These are phyloP conservation scores for Halisarca cf. caerulea DNA, from an alignment of 37 sponge, comb jelly and placozoan genomes.

Conservation along the genomic window DNA sequence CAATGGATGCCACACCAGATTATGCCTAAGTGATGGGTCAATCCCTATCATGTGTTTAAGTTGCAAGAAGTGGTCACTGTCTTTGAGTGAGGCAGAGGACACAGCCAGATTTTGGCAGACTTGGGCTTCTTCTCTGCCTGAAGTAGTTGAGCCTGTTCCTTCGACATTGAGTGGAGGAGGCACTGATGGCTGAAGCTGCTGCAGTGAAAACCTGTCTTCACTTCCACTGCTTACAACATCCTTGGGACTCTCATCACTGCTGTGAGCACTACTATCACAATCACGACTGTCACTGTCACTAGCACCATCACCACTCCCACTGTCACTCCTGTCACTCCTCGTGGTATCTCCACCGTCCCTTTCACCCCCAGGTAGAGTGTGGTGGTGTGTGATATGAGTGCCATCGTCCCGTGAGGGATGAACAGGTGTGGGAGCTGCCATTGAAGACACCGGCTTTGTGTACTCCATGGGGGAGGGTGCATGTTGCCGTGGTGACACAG, in stretches of 20 bases:
- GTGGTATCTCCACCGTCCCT: too few species aligned
- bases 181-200: neutral
- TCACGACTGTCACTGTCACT: neutral
- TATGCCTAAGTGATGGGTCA: conserved; percentile 46
- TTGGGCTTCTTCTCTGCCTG: too few species aligned
- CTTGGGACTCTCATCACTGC: too few species aligned
- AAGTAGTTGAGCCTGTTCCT: too few species aligned
- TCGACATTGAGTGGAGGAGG: neutral
- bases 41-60: conserved; percentile 57
- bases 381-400: neutral
- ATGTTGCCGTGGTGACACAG: conserved; percentile 40
- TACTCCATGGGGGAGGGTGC: conserved; percentile 49
- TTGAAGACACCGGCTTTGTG: neutral
- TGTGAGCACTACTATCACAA: neutral
- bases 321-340: neutral
- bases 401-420: neutral
- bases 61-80: neutral
- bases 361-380: too few species aligned
- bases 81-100: neutral
- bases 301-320: neutral
- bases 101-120: neutral
- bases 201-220: neutral
- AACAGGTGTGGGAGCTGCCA: conserved; percentile 48
- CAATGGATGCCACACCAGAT: conserved; percentile 74
- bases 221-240: neutral